These are phyloP conservation scores for Allolobophora icterica DNA, from an alignment of 2,888 invertebrate genomes.

Conservation along the genomic window DNA sequence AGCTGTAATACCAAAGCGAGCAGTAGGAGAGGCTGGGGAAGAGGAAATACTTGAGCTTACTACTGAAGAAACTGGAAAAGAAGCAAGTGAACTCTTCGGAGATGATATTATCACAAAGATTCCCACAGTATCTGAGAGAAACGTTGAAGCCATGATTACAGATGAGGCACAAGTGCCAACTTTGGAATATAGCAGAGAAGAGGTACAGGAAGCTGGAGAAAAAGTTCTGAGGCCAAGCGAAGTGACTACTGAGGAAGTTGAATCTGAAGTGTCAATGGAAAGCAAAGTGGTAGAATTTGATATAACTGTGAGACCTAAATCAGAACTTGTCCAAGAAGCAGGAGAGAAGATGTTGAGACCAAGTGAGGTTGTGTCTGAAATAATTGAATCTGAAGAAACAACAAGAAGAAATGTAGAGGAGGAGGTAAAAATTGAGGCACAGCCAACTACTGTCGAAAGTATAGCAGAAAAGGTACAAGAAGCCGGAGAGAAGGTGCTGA, in stretches of 20 bases:
- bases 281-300: background rate
- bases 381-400: background rate
- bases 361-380: background rate
- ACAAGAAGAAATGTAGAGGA: background rate
- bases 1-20: background rate
- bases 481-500: background rate
- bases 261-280: background rate
- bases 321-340: background rate
- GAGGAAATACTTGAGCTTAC: background rate
- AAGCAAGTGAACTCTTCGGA: background rate
- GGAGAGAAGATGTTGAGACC: too few relatives aligned
- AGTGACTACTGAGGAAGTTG: background rate
- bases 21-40: background rate
- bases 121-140: too few relatives aligned
- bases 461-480: background rate
- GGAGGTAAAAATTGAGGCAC: too few relatives aligned
- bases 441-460: too few relatives aligned
- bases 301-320: background rate
- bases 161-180: background rate
- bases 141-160: background rate
- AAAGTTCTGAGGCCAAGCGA: background rate
- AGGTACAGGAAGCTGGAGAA: constrained; percentile 2
- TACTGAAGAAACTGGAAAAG: background rate
- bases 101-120: too few relatives aligned
- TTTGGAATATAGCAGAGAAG: background rate